Evolutionary conservation across 1,140 invertebrate genomes (phyloP).

Genomic region (Leptopilina clavipes): DNA sequence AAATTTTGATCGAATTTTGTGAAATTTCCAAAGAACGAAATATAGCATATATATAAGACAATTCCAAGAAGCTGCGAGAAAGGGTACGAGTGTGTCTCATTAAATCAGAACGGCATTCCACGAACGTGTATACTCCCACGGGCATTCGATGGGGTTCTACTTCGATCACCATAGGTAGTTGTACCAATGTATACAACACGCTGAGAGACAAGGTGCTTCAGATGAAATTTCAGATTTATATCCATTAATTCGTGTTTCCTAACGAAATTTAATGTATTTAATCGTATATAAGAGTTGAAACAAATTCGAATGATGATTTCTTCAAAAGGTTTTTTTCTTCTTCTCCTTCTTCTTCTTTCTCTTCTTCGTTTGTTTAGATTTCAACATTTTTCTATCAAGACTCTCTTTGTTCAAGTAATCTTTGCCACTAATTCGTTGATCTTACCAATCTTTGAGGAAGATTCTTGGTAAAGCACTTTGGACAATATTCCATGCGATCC

Average conservation of each 20-base stretch:
- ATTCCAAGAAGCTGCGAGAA: conserved; percentile 54
- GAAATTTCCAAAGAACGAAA: conserved; percentile 4
- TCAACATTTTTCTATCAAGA: too few species aligned
- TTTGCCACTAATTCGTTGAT: conserved; percentile 5
- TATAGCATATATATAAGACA: conserved; percentile 34
- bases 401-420: neutral
- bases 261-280: conserved; percentile 52
- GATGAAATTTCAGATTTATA: conserved; percentile 57
- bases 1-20: too few species aligned
- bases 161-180: conserved; percentile 71
- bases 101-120: conserved; percentile 77
- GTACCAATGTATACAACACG: conserved; percentile 70
- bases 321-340: too few species aligned
- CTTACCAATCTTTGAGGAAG: conserved; percentile 1
- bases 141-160: conserved; percentile 72
- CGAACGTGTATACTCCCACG: conserved; percentile 75
- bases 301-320: neutral
- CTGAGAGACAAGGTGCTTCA: conserved; percentile 70
- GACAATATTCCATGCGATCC: conserved; percentile 7
- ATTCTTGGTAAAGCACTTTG: neutral
- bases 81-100: conserved; percentile 69
- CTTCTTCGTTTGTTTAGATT: too few species aligned
- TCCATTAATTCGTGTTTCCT: conserved; percentile 63
- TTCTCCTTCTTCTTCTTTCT: too few species aligned
- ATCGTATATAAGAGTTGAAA: conserved; percentile 6